Conservation (phyloP, 2,113 vertebrate genomes). For the Hydrochoerus hydrochaeris region DNA sequence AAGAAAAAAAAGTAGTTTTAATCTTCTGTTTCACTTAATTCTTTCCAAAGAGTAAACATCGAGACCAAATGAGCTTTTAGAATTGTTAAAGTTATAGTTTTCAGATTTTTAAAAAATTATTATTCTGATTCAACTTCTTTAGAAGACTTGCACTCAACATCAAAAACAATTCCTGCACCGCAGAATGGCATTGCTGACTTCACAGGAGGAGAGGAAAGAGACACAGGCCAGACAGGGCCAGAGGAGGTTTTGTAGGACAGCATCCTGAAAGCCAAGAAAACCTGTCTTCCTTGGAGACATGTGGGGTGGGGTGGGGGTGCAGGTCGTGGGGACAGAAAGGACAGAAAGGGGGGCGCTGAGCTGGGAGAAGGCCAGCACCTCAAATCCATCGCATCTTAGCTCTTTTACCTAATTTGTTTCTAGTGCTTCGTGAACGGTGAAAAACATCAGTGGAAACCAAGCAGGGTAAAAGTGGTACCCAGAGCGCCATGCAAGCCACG, state of each 20-base stretch:
- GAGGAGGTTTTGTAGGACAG: slow-evolving; percentile 19
- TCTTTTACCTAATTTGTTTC: background rate
- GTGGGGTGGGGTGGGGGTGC: no score
- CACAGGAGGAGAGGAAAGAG: background rate
- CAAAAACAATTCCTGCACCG: background rate
- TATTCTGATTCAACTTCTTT: background rate
- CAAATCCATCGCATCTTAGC: background rate
- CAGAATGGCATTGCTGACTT: background rate
- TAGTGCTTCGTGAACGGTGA: background rate
- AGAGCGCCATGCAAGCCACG: background rate
- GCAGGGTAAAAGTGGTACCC: background rate
- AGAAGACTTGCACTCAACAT: background rate
- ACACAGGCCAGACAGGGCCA: background rate
- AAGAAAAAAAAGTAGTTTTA: background rate
- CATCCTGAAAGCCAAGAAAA: background rate
- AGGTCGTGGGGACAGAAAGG: background rate
- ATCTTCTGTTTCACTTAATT: background rate
- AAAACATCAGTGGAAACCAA: background rate
- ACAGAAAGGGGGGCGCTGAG: background rate
- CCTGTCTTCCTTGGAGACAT: background rate
- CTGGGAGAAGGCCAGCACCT: background rate
- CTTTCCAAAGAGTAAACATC: background rate
- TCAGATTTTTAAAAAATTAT: background rate
- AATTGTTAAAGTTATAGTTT: background rate
- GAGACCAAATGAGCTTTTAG: background rate